phyloP scores from a whole-genome alignment of 2,113 vertebrate genomes.

The Hydropotes inermis region DNA sequence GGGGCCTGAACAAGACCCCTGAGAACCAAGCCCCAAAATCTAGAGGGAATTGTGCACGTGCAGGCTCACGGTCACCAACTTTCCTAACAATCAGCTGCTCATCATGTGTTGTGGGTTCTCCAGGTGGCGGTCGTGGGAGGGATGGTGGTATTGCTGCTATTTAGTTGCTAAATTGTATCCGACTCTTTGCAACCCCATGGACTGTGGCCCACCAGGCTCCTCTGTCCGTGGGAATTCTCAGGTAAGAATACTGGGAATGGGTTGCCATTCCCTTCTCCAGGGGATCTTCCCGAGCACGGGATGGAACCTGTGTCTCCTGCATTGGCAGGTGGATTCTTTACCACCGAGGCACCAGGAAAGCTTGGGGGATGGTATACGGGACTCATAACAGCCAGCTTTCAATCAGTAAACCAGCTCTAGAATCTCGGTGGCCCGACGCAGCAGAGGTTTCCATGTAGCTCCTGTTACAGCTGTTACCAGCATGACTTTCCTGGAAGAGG shows the following conservation, averaged over 20 bases:
- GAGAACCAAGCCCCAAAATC: background rate
- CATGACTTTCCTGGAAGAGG: no score
- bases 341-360: background rate
- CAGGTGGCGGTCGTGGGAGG: fast-evolving
- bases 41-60: fast-evolving
- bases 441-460: background rate
- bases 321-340: background rate
- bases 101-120: fast-evolving
- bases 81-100: background rate
- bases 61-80: fast-evolving
- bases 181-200: background rate
- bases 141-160: background rate
- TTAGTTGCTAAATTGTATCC: background rate
- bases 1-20: background rate
- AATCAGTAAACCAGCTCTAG: background rate
- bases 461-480: fast-evolving
- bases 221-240: background rate
- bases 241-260: background rate
- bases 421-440: fast-evolving
- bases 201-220: background rate
- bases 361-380: fast-evolving
- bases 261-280: background rate
- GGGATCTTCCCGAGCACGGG: background rate
- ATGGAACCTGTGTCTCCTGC: background rate
- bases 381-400: fast-evolving